Percentiles rank a stretch among this genome's conserved stretches.
Conservation (phyloP, 92 coral and sea anemone genomes). For the Blastomussa wellsi region DNA sequence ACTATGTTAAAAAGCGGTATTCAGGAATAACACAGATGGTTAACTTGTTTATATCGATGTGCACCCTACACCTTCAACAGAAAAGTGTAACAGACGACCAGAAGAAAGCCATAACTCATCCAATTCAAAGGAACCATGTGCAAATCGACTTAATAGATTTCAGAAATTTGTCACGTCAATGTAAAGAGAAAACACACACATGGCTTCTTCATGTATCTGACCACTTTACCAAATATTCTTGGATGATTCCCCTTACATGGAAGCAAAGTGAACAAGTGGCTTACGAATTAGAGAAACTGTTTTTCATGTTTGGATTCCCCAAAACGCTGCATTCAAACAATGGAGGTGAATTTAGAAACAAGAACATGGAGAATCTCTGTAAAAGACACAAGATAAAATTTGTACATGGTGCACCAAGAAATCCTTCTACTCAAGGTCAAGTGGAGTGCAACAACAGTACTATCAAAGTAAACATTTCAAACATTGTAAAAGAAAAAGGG, state of each 20-base stretch:
- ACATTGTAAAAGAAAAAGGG: conserved; percentile 8
- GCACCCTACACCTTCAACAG: conserved; percentile 40
- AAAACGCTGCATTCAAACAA: conserved; percentile 33
- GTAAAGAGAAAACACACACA: too few relatives aligned
- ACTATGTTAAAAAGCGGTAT: too few relatives aligned
- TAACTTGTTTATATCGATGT: conserved; percentile 36
- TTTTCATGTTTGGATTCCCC: conserved; percentile 49
- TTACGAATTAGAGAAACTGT: conserved; percentile 31
- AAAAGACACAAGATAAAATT: conserved; percentile 15
- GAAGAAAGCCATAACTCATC: conserved; percentile 32
- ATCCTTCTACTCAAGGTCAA: too few relatives aligned
- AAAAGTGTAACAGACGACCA: conserved; percentile 39
- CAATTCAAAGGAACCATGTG: conserved; percentile 40
- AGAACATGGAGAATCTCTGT: conserved; percentile 18
- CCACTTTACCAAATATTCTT: conserved; percentile 43
- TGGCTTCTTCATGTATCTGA: conserved; percentile 44
- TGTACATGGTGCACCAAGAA: conserved; percentile 48
- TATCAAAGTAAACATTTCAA: conserved; percentile 33
- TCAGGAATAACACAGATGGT: too few relatives aligned
- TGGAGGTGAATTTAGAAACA: too few relatives aligned
- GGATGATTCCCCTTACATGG: conserved; percentile 34
- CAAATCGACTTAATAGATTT: conserved; percentile 28
- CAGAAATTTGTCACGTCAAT: conserved; percentile 11
- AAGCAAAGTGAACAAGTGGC: conserved; percentile 35
- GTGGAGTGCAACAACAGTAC: conserved; percentile 33